phyloP scores from a whole-genome alignment of 2,888 invertebrate species.

The Choreutis nemorana region DNA sequence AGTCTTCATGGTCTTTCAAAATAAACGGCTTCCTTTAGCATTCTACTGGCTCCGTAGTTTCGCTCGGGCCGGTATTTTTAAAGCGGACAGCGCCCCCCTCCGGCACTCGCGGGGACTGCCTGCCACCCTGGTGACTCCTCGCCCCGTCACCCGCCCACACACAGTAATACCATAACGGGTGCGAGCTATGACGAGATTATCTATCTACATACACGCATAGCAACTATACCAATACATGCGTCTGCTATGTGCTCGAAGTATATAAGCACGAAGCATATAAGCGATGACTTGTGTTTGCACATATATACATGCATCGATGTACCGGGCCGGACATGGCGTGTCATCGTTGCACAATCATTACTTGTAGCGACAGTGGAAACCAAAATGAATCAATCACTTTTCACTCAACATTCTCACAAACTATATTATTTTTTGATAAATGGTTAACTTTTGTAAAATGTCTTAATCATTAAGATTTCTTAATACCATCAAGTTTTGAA shows the following conservation, averaged over 20 bases:
- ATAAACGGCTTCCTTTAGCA: conserved; percentile 55
- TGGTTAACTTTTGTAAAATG: too few species aligned
- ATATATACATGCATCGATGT: conserved; percentile 55
- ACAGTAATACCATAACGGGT: conserved; percentile 65
- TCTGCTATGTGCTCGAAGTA: conserved; percentile 42
- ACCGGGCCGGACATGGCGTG: conserved; percentile 47
- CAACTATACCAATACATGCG: conserved; percentile 42
- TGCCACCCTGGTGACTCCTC: conserved; percentile 13
- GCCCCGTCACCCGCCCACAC: conserved; percentile 35
- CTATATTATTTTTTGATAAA: too few species aligned
- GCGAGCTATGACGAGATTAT: conserved; percentile 66
- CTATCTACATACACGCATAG: conserved; percentile 55
- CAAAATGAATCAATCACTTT: too few species aligned
- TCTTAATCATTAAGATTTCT: too few species aligned
- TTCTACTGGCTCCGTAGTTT: conserved; percentile 46
- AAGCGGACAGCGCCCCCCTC: conserved; percentile 57
- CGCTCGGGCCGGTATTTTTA: conserved; percentile 55
- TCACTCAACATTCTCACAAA: too few species aligned
- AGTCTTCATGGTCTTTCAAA: conserved; percentile 46
- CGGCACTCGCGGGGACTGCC: conserved; percentile 36
- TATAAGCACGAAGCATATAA: conserved; percentile 45
- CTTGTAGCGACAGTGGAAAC: too few species aligned
- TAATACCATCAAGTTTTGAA: too few species aligned
- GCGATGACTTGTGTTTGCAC: conserved; percentile 50
- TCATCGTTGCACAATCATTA: conserved; percentile 48